phyloP scores from a whole-genome alignment of 53 echinoderm and acorn worm genomes.

The Stichopus horrens region DNA sequence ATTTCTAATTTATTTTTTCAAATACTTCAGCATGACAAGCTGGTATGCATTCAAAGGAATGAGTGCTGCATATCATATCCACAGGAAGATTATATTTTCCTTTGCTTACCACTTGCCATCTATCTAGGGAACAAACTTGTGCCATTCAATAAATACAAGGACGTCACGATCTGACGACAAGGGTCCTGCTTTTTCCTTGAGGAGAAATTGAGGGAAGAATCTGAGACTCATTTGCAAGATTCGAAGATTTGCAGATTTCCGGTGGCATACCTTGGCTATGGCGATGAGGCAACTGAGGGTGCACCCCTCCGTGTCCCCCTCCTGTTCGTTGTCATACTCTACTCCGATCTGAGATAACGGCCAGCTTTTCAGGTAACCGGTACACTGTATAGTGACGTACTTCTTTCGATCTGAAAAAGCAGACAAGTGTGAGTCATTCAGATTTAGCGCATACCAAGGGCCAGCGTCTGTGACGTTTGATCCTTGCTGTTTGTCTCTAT shows the following conservation, averaged over 20 bases:
- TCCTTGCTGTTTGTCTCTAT: too few species aligned
- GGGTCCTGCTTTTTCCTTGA: neutral
- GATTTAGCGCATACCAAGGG: too few species aligned
- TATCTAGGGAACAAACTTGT: too few species aligned
- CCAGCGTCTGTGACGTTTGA: too few species aligned
- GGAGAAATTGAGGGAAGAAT: neutral
- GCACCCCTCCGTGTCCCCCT: conserved; percentile 72
- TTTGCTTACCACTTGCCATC: neutral
- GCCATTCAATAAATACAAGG: too few species aligned
- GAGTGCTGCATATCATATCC: too few species aligned
- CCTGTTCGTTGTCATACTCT: conserved; percentile 64
- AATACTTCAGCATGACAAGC: too few species aligned
- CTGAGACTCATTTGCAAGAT: neutral
- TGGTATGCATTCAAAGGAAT: too few species aligned
- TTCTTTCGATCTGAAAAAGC: conserved; percentile 75
- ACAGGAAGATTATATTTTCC: neutral
- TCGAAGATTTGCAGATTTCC: neutral
- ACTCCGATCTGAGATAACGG: conserved; percentile 79
- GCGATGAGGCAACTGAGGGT: conserved; percentile 91
- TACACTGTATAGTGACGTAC: conserved; percentile 91
- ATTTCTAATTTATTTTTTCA: too few species aligned
- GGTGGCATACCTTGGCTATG: conserved; percentile 75
- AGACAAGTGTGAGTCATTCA: too few species aligned
- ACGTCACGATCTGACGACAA: neutral
- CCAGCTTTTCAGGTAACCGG: conserved; percentile 95